phyloP scores from a whole-genome alignment of 2,888 invertebrate genomes.

The Xestoiulus laeticollis region DNA sequence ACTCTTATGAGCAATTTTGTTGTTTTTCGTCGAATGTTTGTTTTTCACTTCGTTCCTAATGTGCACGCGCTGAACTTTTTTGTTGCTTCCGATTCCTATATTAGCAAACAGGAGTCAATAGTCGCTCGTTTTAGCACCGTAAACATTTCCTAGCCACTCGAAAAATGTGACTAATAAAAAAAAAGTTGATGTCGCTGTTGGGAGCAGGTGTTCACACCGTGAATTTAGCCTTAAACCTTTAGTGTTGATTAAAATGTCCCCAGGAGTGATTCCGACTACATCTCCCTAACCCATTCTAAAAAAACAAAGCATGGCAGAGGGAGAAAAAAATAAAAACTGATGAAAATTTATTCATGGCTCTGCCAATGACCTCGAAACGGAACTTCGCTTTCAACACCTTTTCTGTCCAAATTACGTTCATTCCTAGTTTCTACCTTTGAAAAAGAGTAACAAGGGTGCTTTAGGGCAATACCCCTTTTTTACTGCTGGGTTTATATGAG shows the following conservation, averaged over 20 bases:
- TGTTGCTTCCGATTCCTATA: neutral
- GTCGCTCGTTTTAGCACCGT: neutral
- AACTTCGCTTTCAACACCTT: neutral
- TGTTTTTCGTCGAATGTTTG: neutral
- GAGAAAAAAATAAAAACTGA: neutral
- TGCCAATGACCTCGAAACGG: slow-evolving; percentile 12
- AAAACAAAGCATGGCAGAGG: neutral
- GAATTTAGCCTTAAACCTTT: neutral
- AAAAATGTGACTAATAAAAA: neutral
- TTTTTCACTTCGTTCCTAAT: neutral
- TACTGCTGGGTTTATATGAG: neutral
- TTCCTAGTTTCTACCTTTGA: neutral
- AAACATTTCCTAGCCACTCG: neutral
- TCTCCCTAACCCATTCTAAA: neutral
- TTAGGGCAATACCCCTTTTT: neutral
- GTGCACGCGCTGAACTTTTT: neutral
- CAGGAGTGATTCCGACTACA: neutral
- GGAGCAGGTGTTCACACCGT: slow-evolving; percentile 2
- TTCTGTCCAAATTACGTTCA: neutral
- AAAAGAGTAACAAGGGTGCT: neutral
- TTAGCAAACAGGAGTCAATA: neutral
- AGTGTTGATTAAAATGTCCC: slow-evolving; percentile 5
- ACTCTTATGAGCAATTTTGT: neutral
- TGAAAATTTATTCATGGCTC: neutral
- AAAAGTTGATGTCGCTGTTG: neutral